These are phyloP conservation scores for Crotalus horridus DNA, from an alignment of 2,113 vertebrate genomes.

Conservation along the genomic window DNA sequence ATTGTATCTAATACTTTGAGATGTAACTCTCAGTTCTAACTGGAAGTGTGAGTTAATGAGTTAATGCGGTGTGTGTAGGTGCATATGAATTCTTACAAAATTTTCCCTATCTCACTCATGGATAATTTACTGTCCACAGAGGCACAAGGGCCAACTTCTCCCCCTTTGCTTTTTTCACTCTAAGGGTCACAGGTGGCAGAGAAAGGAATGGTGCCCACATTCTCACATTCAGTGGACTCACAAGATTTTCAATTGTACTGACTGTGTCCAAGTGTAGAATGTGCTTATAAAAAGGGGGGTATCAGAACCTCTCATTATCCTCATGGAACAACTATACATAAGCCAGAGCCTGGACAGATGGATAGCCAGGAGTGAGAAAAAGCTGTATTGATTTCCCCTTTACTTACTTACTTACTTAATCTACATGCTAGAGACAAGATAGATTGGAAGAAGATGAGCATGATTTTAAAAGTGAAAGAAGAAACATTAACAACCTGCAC, in stretches of 20 bases:
- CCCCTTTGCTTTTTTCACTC: neutral
- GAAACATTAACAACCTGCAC: neutral
- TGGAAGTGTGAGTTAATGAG: neutral
- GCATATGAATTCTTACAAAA: neutral
- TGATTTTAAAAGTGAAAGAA: neutral
- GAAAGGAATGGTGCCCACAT: neutral
- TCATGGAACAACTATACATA: neutral
- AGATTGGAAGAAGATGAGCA: neutral
- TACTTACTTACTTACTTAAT: neutral
- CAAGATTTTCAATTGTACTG: too few species aligned
- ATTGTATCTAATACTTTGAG: neutral
- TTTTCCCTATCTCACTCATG: neutral
- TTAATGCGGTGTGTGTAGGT: neutral
- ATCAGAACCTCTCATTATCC: too few species aligned
- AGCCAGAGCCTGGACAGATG: neutral
- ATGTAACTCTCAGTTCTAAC: neutral
- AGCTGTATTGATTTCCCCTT: neutral
- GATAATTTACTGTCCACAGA: neutral
- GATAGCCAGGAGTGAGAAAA: neutral
- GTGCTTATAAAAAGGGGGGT: too few species aligned
- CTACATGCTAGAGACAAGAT: neutral
- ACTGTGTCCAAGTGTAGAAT: too few species aligned
- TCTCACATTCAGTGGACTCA: too few species aligned
- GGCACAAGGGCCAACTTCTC: neutral
- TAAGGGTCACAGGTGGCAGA: neutral